phyloP scores from a whole-genome alignment of 1,140 invertebrate genomes.

The Solenopsis fugax region DNA sequence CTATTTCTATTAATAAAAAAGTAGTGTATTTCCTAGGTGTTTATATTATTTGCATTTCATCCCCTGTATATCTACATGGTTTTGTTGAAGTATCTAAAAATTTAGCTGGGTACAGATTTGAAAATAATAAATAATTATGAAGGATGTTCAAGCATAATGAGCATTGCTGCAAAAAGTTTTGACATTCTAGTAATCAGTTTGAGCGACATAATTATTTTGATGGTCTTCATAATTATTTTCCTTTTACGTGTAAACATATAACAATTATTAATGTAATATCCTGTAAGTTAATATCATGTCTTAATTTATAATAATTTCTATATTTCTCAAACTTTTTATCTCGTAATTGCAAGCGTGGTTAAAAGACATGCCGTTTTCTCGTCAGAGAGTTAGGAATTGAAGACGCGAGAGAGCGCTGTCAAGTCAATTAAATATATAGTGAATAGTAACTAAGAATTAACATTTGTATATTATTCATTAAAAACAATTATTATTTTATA shows the following conservation, averaged over 20 bases:
- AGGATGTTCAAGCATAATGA: too few species aligned
- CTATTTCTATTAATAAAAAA: too few species aligned
- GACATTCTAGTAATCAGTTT: too few species aligned
- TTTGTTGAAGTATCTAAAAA: too few species aligned
- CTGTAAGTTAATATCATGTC: background rate
- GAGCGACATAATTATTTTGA: too few species aligned
- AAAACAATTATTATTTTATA: background rate
- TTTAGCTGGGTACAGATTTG: too few species aligned
- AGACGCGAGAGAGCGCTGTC: background rate
- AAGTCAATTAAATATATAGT: background rate
- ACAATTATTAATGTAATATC: background rate
- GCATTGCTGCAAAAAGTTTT: too few species aligned
- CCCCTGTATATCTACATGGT: too few species aligned
- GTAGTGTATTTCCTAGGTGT: too few species aligned
- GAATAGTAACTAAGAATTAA: background rate
- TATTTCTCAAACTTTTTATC: background rate
- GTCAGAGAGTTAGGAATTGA: background rate
- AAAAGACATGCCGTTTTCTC: background rate
- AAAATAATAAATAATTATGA: too few species aligned
- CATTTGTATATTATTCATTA: background rate
- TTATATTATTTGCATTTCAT: too few species aligned
- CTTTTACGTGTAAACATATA: background rate
- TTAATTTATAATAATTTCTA: background rate
- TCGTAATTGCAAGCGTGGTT: background rate
- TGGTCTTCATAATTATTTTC: too few species aligned